Base-by-base conservation (phyloP, 1,140 invertebrate genomes). In the Macrostomum lignano region DNA sequence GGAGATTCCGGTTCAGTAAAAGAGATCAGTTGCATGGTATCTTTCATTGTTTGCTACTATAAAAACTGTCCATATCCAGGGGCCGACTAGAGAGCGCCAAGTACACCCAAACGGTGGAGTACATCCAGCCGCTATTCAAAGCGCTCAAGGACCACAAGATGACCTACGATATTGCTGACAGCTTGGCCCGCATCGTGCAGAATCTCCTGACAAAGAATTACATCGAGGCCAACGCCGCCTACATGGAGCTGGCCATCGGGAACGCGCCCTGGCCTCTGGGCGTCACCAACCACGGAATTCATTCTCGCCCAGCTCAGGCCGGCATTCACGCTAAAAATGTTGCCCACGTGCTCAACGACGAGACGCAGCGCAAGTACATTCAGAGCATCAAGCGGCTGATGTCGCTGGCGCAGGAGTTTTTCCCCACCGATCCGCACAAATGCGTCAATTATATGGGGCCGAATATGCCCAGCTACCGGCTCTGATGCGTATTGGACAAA, bases 281-380 rank as follows among this genome's bases (percentile, higher is more conserved):
- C 47, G 91, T 98, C 0, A 98, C 91, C 45, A 94, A 94, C 78
- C 88, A 96, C 26, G 91, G 91, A 62, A 98, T 98, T 46, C 91
- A 98, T 53, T 86, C 91, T 19, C 72, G 91, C 67, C 94, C 91
- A 0, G 91, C 88, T 22, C 67, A 88, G 47, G 86, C 96, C 58
- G 96, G 96, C 52, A 94, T 96, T 51, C 94, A 91, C 48, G 88
- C 84, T 0, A 86, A 86, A 54, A 91, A 96, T 52, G 84, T 98
- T 1, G 91, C 91, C 0, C 91, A 98, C 50, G 88, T 98, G 0
- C 73, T 98, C 64, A 98, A 98, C 47, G 88, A 98, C 50, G 91
- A 98, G 64, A 96, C 84, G 1, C 91, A 98, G 55, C 62, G 88
- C 24, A 96, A 96, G 58, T 96, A 93, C 46, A 93, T 96, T 45